Conservation (phyloP, 2,797 vertebrate species). For the Halcyon smyrnensis region DNA sequence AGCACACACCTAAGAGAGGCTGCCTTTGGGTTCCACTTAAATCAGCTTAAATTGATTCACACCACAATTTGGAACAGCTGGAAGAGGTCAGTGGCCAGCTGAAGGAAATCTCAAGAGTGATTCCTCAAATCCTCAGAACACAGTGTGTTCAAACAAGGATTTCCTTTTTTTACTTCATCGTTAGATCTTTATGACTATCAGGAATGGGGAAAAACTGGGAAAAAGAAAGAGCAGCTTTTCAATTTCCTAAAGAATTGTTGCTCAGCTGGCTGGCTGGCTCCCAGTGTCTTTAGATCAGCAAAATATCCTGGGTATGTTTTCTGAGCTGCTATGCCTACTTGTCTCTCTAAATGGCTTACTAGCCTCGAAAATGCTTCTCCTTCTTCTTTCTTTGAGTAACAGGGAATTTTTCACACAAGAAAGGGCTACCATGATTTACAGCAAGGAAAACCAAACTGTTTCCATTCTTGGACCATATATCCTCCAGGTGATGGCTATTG, state of each 20-base stretch:
- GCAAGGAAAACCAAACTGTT: background rate
- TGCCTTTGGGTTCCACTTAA: background rate
- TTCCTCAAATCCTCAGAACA: background rate
- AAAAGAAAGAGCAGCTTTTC: background rate
- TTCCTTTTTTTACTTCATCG: background rate
- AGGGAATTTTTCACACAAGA: background rate
- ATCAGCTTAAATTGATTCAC: background rate
- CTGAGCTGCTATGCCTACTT: background rate
- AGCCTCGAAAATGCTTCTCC: background rate
- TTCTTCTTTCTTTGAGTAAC: background rate
- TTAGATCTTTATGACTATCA: background rate
- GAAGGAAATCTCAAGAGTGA: background rate
- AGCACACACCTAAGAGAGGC: rapidly evolving
- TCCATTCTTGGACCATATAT: background rate
- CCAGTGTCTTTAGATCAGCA: background rate
- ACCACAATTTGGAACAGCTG: background rate
- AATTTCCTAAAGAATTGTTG: background rate
- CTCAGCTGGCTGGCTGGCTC: background rate
- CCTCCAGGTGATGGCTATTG: background rate
- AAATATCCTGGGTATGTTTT: background rate
- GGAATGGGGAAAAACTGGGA: background rate
- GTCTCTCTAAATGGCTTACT: background rate
- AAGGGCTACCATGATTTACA: background rate
- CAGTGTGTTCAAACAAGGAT: rapidly evolving
- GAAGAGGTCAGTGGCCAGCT: background rate